Conservation (phyloP, 2,888 invertebrate genomes). For the Drosophila siamana region DNA sequence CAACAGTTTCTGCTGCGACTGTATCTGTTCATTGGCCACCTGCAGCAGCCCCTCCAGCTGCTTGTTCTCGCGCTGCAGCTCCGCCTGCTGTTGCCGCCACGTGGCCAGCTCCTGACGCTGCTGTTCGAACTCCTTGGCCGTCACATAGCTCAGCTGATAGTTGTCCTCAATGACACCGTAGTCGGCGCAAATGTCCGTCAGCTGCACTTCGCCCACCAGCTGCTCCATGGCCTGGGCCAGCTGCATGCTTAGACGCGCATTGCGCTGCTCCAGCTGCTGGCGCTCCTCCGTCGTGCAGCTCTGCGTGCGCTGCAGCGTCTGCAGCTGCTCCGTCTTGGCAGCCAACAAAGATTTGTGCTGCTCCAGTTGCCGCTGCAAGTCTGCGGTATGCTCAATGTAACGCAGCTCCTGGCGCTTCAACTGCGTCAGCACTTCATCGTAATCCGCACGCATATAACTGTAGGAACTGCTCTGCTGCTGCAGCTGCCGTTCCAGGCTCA, state of each 20-base stretch:
- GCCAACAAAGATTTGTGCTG: conserved; percentile 52
- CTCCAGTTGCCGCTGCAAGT: conserved; percentile 69
- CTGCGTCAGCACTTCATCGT: conserved; percentile 73
- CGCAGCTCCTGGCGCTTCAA: conserved; percentile 72
- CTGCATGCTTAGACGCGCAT: conserved; percentile 73
- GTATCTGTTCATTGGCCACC: conserved; percentile 83
- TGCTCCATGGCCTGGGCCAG: conserved; percentile 76
- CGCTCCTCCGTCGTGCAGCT: conserved; percentile 74
- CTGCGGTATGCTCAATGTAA: conserved; percentile 71
- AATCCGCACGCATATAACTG: conserved; percentile 82
- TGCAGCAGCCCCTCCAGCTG: conserved; percentile 81
- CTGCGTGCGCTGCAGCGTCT: conserved; percentile 37
- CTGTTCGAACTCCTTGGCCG: conserved; percentile 78
- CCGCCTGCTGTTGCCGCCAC: conserved; percentile 59
- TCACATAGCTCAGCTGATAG: conserved; percentile 80
- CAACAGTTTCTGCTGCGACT: conserved; percentile 83
- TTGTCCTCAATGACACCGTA: conserved; percentile 83
- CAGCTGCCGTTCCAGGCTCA: conserved; percentile 71
- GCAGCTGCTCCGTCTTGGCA: conserved; percentile 34
- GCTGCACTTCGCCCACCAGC: conserved; percentile 69
- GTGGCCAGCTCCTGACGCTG: conserved; percentile 61
- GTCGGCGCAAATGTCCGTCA: conserved; percentile 75
- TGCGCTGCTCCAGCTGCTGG: conserved; percentile 68
- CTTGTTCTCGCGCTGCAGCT: conserved; percentile 72
- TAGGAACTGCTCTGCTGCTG: conserved; percentile 71